Conservation (phyloP, 2,113 vertebrate genomes). For the Globicephala melas region DNA sequence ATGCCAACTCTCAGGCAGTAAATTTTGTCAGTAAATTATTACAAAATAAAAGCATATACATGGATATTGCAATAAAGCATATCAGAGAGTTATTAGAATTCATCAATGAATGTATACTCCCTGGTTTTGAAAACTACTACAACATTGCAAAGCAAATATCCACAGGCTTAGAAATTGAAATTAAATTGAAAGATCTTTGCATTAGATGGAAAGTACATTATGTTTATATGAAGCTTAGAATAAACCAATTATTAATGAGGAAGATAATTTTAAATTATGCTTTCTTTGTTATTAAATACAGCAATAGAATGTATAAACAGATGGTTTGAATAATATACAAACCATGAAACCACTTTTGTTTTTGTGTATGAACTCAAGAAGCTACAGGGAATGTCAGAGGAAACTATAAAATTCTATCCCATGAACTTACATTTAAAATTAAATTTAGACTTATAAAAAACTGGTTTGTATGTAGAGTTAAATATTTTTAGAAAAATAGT, state of each 20-base stretch:
- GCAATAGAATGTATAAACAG: background rate
- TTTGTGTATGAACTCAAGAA: background rate
- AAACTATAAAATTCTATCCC: background rate
- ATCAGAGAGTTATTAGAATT: background rate
- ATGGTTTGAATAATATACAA: background rate
- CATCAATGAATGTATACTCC: background rate
- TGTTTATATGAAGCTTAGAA: background rate
- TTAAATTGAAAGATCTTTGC: background rate
- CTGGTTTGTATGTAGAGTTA: background rate
- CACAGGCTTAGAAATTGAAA: background rate
- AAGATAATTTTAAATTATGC: background rate
- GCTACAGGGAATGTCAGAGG: background rate
- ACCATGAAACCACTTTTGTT: background rate
- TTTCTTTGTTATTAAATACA: background rate
- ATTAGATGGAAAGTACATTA: background rate
- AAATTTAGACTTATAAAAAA: background rate
- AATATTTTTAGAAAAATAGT: background rate
- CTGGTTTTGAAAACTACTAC: background rate
- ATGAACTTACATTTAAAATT: background rate
- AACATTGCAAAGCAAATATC: background rate
- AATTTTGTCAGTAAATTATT: background rate
- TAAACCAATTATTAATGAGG: background rate
- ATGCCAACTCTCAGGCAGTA: background rate
- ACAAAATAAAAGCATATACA: background rate
- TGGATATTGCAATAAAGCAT: background rate